Percentiles rank a stretch among this genome's conserved stretches.
These are phyloP conservation scores for Jaculus jaculus DNA, from an alignment of 2,113 vertebrate species.

Conservation along the genomic window DNA sequence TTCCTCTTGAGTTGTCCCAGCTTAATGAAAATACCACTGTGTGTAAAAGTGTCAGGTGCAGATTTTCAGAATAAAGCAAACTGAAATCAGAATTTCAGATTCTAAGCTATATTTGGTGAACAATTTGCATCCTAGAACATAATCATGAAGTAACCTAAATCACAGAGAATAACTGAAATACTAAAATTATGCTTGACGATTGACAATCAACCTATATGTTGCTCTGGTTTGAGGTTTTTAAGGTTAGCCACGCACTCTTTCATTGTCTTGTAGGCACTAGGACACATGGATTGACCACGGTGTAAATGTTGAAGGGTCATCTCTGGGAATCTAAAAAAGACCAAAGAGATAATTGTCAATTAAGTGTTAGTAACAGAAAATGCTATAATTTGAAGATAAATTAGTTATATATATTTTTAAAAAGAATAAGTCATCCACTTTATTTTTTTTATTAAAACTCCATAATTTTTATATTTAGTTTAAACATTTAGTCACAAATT, in stretches of 20 bases:
- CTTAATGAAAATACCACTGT: not conserved
- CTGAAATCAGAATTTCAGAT: conserved; percentile 5
- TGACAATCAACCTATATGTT: not conserved
- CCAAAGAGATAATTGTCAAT: not conserved
- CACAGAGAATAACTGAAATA: not conserved
- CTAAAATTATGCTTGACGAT: not conserved
- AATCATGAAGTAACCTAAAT: not conserved
- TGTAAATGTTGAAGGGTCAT: conserved; percentile 72
- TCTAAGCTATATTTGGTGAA: conserved; percentile 24
- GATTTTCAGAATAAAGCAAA: conserved; percentile 4
- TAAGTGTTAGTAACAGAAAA: not conserved
- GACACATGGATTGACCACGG: conserved; percentile 73
- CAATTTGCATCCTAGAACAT: conserved; percentile 30
- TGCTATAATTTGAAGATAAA: conserved; percentile 9
- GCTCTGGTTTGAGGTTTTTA: conserved; percentile 8
- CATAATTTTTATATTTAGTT: conserved; percentile 17
- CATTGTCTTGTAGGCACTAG: conserved; percentile 48
- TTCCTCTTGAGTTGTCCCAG: not conserved
- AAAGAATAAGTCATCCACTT: not conserved
- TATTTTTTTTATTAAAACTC: conserved; percentile 6
- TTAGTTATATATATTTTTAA: not conserved
- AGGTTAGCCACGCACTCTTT: not conserved
- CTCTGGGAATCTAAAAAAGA: conserved; percentile 71
- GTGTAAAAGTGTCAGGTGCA: not conserved
- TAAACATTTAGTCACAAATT: not conserved